These are phyloP conservation scores for Scomber colias DNA, from an alignment of 2,113 vertebrate species.

Conservation along the genomic window DNA sequence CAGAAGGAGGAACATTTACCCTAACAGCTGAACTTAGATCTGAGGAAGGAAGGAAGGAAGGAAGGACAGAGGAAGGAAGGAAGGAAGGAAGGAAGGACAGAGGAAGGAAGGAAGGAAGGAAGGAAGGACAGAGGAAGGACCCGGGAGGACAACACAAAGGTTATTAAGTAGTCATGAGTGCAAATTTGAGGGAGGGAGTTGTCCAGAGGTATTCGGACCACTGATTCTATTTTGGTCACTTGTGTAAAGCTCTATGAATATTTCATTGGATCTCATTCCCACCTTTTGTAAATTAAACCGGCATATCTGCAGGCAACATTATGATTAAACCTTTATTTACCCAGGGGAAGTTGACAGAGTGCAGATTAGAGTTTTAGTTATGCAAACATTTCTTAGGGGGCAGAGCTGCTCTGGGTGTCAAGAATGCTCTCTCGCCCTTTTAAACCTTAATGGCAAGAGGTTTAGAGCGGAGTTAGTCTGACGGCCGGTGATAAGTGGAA, in stretches of 20 bases:
- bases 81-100: too few relatives aligned
- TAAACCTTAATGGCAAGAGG: not conserved
- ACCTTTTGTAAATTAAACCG: not conserved
- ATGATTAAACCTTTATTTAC: slow-evolving; percentile 3
- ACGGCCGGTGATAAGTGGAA: not conserved
- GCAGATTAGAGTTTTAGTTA: slow-evolving; percentile 5
- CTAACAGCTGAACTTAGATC: too few relatives aligned
- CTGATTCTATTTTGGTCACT: not conserved
- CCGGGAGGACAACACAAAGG: too few relatives aligned
- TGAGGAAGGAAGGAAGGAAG: too few relatives aligned
- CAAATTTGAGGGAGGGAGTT: too few relatives aligned
- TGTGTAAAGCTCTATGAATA: not conserved
- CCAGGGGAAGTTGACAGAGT: slow-evolving; percentile 7
- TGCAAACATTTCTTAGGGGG: not conserved
- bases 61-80: too few relatives aligned
- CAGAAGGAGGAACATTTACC: too few relatives aligned
- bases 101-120: too few relatives aligned
- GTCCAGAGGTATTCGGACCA: not conserved
- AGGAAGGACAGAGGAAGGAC: too few relatives aligned
- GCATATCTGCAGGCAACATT: not conserved
- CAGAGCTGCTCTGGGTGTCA: not conserved
- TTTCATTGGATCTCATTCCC: not conserved
- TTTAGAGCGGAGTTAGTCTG: slow-evolving; percentile 3
- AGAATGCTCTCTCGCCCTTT: not conserved
- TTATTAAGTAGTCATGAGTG: not conserved